These are phyloP conservation scores for Amiota communis DNA, from an alignment of 2,888 invertebrate species.

Conservation along the genomic window DNA sequence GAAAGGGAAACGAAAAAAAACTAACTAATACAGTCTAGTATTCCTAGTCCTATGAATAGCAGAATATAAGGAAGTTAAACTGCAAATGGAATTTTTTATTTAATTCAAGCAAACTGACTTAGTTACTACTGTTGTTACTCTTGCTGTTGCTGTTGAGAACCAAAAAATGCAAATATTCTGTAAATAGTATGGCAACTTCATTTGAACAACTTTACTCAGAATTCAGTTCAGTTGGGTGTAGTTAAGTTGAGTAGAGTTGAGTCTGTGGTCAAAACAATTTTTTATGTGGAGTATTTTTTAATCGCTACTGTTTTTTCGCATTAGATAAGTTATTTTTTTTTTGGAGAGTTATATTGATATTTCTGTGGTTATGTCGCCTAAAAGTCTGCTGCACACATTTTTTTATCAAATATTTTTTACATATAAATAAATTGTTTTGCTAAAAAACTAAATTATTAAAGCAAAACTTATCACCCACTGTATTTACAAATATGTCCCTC, in stretches of 20 bases:
- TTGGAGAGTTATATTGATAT: no score
- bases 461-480: no score
- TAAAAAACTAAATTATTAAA: no score
- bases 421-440: no score
- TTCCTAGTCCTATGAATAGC: neutral
- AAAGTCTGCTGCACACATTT: no score
- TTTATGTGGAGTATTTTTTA: no score
- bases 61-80: constrained; percentile 40
- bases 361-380: no score
- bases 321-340: no score
- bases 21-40: neutral
- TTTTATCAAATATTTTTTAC: no score
- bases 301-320: no score
- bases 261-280: neutral
- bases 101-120: neutral
- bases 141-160: neutral
- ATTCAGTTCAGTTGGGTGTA: neutral
- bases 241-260: neutral
- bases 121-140: neutral
- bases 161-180: constrained; percentile 54
- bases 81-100: constrained; percentile 56
- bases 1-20: no score
- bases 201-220: constrained; percentile 13
- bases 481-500: no score
- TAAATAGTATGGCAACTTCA: constrained; percentile 24